Conservation (phyloP, 2,113 vertebrate species). For the Empidonax alnorum region DNA sequence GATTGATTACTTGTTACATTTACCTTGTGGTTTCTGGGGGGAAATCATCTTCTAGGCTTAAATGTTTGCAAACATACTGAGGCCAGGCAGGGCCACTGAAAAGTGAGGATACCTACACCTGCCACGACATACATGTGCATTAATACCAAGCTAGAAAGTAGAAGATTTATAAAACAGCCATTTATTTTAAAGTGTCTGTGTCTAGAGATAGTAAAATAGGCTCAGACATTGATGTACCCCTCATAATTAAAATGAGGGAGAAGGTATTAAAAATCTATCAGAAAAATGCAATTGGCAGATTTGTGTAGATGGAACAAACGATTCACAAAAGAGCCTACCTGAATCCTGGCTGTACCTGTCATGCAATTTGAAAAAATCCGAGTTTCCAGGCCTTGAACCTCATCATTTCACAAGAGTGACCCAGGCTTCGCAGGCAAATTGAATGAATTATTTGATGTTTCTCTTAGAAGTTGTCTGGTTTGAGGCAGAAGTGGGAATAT, state of each 20-base stretch:
- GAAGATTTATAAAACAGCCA: neutral
- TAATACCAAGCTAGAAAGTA: neutral
- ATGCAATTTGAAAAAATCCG: neutral
- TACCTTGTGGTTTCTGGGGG: constrained; percentile 74
- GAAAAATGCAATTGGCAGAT: neutral
- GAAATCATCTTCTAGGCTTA: constrained; percentile 67
- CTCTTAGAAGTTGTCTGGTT: neutral
- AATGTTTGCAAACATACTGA: constrained; percentile 37
- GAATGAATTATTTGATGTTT: neutral
- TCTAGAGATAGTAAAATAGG: neutral
- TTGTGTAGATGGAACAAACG: neutral
- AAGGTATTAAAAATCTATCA: neutral
- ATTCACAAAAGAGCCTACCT: neutral
- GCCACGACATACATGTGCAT: neutral
- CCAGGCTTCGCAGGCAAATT: neutral
- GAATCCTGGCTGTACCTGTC: neutral
- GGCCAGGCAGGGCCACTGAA: constrained; percentile 23
- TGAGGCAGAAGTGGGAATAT: neutral
- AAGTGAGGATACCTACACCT: neutral
- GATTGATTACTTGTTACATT: constrained; percentile 76
- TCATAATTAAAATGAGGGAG: neutral
- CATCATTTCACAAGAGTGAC: neutral
- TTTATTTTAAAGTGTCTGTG: constrained; percentile 21
- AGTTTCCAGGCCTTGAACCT: neutral
- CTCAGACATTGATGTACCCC: neutral